Percentiles rank a stretch among this genome's conserved stretches.
Evolutionary conservation across 1,140 invertebrate genomes (phyloP).

Genomic region (Phenacoccus solenopsis): DNA sequence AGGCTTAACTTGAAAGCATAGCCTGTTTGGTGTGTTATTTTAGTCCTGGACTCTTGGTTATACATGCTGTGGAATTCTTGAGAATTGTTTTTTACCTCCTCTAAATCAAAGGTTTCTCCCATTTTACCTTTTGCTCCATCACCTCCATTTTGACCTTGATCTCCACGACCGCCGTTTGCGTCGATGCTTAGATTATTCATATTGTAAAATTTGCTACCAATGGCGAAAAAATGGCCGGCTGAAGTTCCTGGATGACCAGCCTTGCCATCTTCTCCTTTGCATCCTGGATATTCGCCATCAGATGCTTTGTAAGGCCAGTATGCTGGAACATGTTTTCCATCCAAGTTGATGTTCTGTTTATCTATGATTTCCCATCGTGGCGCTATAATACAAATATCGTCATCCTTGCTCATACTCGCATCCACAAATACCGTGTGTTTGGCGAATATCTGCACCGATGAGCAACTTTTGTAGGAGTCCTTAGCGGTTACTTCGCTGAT

Average conservation of each 20-base stretch:
- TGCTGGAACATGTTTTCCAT: background rate
- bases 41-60: too few relatives aligned
- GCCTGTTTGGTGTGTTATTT: too few relatives aligned
- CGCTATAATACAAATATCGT: background rate
- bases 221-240: constrained; percentile 13
- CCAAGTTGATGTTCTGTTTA: background rate
- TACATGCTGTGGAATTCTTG: too few relatives aligned
- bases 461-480: background rate
- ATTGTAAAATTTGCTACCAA: background rate
- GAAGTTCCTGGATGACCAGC: background rate
- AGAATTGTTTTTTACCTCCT: too few relatives aligned
- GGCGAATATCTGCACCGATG: background rate
- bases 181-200: background rate
- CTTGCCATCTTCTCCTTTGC: background rate
- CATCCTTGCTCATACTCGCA: background rate
- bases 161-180: constrained; percentile 8
- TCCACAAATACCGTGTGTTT: constrained; percentile 10
- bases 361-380: constrained; percentile 18
- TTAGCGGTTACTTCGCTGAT: background rate
- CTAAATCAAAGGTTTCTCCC: too few relatives aligned
- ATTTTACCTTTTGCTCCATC: background rate
- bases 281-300: background rate
- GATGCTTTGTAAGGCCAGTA: background rate
- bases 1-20: too few relatives aligned
- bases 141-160: background rate